Conservation (phyloP, 37 sponge, comb jelly and placozoan species). For the Mnemiopsis leidyi region DNA sequence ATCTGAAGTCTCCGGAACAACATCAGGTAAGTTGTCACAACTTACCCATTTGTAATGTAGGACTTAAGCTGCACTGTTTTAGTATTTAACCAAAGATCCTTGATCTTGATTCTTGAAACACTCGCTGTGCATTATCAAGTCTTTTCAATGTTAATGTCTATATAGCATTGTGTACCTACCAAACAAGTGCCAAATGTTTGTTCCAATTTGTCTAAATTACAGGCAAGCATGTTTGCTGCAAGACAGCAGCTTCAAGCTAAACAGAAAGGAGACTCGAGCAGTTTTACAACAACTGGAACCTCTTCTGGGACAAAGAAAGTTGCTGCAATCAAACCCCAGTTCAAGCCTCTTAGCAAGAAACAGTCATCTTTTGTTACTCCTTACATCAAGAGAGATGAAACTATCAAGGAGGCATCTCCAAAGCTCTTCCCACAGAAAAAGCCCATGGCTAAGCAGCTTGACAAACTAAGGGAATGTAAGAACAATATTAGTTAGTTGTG, state of each 20-base stretch:
- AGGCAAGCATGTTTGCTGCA: conserved; percentile 65
- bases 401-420: conserved; percentile 22
- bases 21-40: conserved; percentile 51
- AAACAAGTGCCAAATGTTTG: not conserved
- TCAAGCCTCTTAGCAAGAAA: conserved; percentile 60
- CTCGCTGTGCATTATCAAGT: no score
- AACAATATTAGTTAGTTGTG: no score
- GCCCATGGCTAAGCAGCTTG: not conserved
- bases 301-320: conserved; percentile 27
- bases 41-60: no score
- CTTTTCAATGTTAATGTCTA: no score
- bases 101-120: no score
- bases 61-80: no score
- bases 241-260: conserved; percentile 45
- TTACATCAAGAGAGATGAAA: conserved; percentile 2
- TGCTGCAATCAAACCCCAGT: conserved; percentile 59
- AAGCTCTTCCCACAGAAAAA: not conserved
- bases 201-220: not conserved
- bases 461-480: not conserved
- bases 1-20: conserved; percentile 55
- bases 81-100: no score
- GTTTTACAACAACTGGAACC: not conserved
- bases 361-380: conserved; percentile 53
- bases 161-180: not conserved
- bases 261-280: conserved; percentile 4